phyloP scores from a whole-genome alignment of 2,113 vertebrate species.

The Nycticorax nycticorax region DNA sequence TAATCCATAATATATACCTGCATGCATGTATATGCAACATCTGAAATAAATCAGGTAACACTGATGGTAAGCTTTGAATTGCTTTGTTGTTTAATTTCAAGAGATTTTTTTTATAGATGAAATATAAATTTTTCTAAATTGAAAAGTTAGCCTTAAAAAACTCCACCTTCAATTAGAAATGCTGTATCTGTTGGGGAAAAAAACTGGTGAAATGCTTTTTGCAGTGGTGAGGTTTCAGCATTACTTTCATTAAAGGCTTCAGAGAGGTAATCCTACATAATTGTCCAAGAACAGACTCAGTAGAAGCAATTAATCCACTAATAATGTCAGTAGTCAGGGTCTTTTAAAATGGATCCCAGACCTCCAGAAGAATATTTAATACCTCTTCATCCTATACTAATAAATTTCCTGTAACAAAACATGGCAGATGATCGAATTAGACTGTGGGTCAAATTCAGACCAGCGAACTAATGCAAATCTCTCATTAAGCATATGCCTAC shows the following conservation, averaged over 20 bases:
- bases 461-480: not conserved
- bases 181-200: not conserved
- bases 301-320: not conserved
- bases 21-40: not conserved
- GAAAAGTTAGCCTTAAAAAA: not conserved
- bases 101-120: not conserved
- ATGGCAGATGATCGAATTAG: not conserved
- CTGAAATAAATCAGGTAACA: not conserved
- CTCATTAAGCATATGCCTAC: not conserved
- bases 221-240: not conserved
- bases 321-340: not conserved
- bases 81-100: not conserved
- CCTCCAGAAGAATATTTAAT: not conserved
- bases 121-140: not conserved
- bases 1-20: not conserved
- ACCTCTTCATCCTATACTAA: not conserved
- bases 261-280: not conserved
- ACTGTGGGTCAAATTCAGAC: not conserved
- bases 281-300: not conserved
- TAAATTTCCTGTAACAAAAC: not conserved
- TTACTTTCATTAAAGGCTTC: not conserved
- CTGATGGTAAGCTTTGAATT: not conserved
- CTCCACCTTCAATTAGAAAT: not conserved
- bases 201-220: not conserved
- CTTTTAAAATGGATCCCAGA: not conserved